Evolutionary conservation across 2,113 vertebrate species (phyloP), one percentile per base, ranked within the genome.

Genomic region (Hydrolagus affinis): DNA sequence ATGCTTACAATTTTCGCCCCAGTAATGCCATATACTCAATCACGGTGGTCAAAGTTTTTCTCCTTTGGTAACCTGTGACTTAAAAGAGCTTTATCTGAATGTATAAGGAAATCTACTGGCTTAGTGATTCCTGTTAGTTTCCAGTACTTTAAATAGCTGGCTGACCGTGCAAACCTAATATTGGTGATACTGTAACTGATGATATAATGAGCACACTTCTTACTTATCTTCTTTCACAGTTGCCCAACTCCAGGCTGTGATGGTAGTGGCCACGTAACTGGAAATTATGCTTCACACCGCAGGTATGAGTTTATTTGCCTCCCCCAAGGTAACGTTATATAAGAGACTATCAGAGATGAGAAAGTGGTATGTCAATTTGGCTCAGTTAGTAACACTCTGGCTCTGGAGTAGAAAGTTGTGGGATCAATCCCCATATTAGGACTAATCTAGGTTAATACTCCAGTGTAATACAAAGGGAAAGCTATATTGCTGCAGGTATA

Each of bases 211-310:
- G 17, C 11, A 57, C n/a, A 8, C 57, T 60, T 69, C 60, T 60
- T 64, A 25, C 59, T 70, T 91, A n/a, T 74, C 90, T 86, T 90
- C 88, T 88, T 88, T 86, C 86, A 87, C 90, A 95, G 94, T 90
- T 95, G 94, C 92, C 94, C 94, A 74, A 95, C 94, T 87, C 94
- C 94, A 57, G 94, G 94, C 87, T 95, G 94, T 93, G 94, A 95
- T 87, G 94, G 94, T 86, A 95, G 94, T 56, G 94, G 94, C 88
- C 94, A 95, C 85, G 94, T 95, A 88, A 95, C 94, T 85, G 94
- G 94, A 89, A 95, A 95, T 91, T 95, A 95, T 88, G 94, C 94
- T 80, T 95, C 94, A 59, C 94, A 95, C 89, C 93, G 94, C 88
- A 95, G 94, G 94, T 95, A 92, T 86, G 57, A 80, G 19, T 44